phyloP scores from a whole-genome alignment of 1,140 invertebrate species.

The Helicoverpa zea region DNA sequence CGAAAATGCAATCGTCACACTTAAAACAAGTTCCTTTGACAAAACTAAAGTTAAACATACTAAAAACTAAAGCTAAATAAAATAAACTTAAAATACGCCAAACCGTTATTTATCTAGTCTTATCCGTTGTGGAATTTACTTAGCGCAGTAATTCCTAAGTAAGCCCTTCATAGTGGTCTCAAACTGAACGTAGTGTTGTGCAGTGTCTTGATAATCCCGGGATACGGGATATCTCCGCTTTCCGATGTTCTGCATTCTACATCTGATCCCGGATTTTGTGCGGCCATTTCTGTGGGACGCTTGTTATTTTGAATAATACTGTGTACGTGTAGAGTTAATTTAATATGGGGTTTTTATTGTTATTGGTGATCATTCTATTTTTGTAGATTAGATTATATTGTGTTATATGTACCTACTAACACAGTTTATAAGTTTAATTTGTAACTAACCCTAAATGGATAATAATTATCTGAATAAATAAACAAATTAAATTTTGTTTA shows the following conservation, averaged over 20 bases:
- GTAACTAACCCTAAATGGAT: too few relatives aligned
- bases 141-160: conserved; percentile 41
- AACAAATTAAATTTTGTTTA: too few relatives aligned
- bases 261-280: conserved; percentile 19
- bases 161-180: conserved; percentile 40
- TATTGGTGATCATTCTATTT: not conserved
- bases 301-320: conserved; percentile 13
- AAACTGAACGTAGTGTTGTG: conserved; percentile 40
- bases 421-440: too few relatives aligned
- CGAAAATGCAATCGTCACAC: not conserved
- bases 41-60: not conserved
- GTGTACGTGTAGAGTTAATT: not conserved
- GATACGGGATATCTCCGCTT: conserved; percentile 31
- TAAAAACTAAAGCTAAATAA: conserved; percentile 2
- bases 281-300: conserved; percentile 12
- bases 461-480: too few relatives aligned
- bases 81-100: conserved; percentile 20
- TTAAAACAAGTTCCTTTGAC: not conserved
- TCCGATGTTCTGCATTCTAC: conserved; percentile 34
- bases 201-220: conserved; percentile 44
- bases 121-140: conserved; percentile 44
- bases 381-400: not conserved
- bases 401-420: too few relatives aligned
- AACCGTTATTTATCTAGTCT: conserved; percentile 31
- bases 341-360: not conserved